Evolutionary conservation across 2,888 invertebrate species (phyloP).

Genomic region (Acanthosoma haemorrhoidale): DNA sequence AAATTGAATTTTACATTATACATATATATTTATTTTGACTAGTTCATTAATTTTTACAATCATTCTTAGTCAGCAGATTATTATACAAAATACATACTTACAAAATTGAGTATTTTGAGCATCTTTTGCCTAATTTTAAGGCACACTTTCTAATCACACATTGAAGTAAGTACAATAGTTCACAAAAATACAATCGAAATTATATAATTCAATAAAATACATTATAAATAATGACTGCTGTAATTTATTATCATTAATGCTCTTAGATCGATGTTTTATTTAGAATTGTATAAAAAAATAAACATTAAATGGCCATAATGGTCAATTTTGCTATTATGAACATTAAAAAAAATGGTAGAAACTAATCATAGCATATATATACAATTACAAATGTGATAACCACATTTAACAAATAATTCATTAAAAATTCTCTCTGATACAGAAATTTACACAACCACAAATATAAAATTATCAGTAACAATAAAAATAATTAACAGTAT

Average conservation of each 20-base stretch:
- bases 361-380: background rate
- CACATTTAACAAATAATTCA: background rate
- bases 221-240: background rate
- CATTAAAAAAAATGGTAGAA: background rate
- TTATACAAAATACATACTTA: conserved; percentile 3
- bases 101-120: conserved; percentile 12
- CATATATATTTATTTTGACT: conserved; percentile 11
- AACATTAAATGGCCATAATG: background rate
- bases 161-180: conserved; percentile 1
- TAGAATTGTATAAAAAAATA: background rate
- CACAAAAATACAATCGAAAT: background rate
- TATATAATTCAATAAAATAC: background rate
- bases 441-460: background rate
- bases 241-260: background rate
- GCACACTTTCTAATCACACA: background rate
- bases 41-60: conserved; percentile 2
- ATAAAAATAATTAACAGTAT: background rate
- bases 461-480: background rate
- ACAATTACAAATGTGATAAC: background rate
- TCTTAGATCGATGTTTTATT: background rate
- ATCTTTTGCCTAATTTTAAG: conserved; percentile 1
- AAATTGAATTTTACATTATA: background rate
- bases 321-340: background rate
- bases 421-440: background rate
- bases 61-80: background rate